Percentiles rank a stretch among this genome's conserved stretches.
phyloP scores from a whole-genome alignment of 64 coral and sea anemone genomes.

The Montipora cactus region DNA sequence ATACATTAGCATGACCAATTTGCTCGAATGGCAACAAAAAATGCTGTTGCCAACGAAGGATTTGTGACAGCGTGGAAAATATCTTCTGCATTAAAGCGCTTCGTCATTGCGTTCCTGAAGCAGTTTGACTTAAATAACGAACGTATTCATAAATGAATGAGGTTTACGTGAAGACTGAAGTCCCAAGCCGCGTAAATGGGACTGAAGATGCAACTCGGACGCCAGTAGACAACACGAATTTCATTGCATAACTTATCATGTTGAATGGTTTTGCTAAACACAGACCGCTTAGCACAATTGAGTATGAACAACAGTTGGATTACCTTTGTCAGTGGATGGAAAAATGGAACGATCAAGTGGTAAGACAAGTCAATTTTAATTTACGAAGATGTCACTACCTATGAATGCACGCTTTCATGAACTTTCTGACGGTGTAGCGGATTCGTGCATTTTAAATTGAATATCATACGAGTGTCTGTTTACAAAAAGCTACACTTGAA shows the following conservation, averaged over 20 bases:
- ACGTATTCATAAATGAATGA: background rate
- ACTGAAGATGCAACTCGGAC: background rate
- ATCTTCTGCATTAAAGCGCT: background rate
- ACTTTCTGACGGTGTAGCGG: background rate
- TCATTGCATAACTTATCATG: conserved; percentile 4
- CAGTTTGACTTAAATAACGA: background rate
- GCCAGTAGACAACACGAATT: background rate
- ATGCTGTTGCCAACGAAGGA: conserved; percentile 25
- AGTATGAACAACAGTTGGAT: conserved; percentile 91
- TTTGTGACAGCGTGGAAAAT: background rate
- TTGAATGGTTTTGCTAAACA: conserved; percentile 73
- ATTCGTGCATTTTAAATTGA: conserved; percentile 1
- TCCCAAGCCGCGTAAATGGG: conserved; percentile 11
- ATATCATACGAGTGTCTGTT: background rate
- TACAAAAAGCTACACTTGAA: background rate
- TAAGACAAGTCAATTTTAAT: conserved; percentile 40
- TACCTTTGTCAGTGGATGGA: conserved; percentile 95
- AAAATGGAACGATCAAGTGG: conserved; percentile 82
- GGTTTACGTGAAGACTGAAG: background rate
- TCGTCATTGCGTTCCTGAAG: background rate
- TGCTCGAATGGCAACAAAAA: conserved; percentile 12
- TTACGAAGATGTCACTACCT: background rate
- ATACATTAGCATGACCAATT: conserved; percentile 27
- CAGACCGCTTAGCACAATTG: conserved; percentile 72
- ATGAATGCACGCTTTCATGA: background rate